Evolutionary conservation across 2,888 invertebrate genomes (phyloP), one percentile per base, ranked within the genome.

Genomic region (Clistopyga incitator): DNA sequence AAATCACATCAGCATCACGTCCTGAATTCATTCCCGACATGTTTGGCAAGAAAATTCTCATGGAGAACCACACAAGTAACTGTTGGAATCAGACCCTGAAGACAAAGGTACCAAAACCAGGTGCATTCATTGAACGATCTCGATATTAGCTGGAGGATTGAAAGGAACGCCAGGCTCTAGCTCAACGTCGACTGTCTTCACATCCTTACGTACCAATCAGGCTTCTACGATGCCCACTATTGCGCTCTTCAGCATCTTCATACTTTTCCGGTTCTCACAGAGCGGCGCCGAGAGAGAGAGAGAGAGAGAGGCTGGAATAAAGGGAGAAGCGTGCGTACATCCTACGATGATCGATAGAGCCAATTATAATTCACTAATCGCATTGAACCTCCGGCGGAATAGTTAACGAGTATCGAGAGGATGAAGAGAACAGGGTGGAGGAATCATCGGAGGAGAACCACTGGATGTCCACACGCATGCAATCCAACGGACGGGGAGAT

Each of bases 321-420:
- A 67, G 47, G 72, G 67, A 67, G 34, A 15, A 67, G 59, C 23
- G 18, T n/a, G n/a, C n/a, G 4, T 67, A 38, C n/a, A 6, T 50
- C 65, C 71, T 67, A 70, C 38, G 83, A 84, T 78, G 83, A 84
- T 84, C 83, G 80, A 84, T 80, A 78, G 80, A 80, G 80, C 83
- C 83, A 84, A 84, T 84, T 80, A 84, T 81, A 84, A 84, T 81
- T 84, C 83, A 84, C 77, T 84, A 84, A 84, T 84, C 83, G 80
- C 74, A 80, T 81, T 78, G 80, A 81, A 84, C 83, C 83, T 80
- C 68, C 72, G 83, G 83, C 81, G 80, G 77, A 84, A 80, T 80
- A 81, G 68, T 68, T 78, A 80, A 84, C 77, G 80, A 80, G 80
- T 80, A 80, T 76, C 65, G 78, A 84, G 61, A 70, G 64, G 84